These are phyloP conservation scores for Eupithecia subfuscata DNA, from an alignment of 2,888 invertebrate genomes.

Conservation along the genomic window DNA sequence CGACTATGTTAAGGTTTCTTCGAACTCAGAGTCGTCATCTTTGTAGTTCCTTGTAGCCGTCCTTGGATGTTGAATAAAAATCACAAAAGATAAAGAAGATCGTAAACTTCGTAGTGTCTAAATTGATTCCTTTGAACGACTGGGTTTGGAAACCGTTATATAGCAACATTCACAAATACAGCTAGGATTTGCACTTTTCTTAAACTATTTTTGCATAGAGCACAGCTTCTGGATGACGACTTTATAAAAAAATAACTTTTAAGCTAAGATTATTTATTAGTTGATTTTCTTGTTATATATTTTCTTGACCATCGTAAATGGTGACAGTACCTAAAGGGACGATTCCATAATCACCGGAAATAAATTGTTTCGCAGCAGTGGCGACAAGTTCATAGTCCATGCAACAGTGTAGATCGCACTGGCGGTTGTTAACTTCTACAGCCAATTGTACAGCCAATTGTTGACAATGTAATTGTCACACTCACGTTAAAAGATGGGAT, in stretches of 20 bases:
- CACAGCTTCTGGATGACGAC: constrained; percentile 25
- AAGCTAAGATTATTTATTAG: not conserved
- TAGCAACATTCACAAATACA: constrained; percentile 7
- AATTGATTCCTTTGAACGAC: constrained; percentile 29
- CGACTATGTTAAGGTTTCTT: constrained; percentile 23
- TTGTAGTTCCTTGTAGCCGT: constrained; percentile 41
- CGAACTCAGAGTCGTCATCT: constrained; percentile 37
- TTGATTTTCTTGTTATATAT: not conserved
- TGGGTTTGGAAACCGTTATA: constrained; percentile 21
- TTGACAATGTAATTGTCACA: constrained; percentile 5
- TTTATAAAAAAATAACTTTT: not conserved
- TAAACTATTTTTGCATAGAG: constrained; percentile 6
- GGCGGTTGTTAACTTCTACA: not conserved
- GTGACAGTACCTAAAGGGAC: not conserved
- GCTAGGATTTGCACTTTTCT: constrained; percentile 6
- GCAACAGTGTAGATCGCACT: not conserved
- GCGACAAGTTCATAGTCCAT: not conserved
- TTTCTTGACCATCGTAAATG: not conserved
- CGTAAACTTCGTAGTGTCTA: constrained; percentile 16
- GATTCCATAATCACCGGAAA: not conserved
- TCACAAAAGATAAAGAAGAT: constrained; percentile 12
- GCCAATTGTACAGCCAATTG: constrained; percentile 16
- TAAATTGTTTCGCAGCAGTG: not conserved
- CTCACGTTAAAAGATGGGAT: not conserved
- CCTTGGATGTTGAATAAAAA: constrained; percentile 20